Evolutionary conservation across 2,797 vertebrate species (phyloP).

Genomic region (Girardinus metallicus): DNA sequence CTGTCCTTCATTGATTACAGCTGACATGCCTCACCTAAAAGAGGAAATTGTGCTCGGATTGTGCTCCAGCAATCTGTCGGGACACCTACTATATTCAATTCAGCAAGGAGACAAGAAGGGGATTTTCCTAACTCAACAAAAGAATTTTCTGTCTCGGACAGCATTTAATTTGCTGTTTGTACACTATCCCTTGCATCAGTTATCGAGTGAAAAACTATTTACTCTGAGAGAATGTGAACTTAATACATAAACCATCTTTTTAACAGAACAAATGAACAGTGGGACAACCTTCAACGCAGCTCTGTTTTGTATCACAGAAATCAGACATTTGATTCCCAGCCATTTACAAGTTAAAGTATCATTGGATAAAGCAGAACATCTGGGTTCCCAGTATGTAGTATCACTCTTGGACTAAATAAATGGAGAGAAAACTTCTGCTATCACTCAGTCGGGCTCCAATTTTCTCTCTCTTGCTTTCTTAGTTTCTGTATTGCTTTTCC

Average conservation of each 20-base stretch:
- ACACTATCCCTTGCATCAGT: conserved; percentile 64
- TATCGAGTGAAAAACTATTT: conserved; percentile 75
- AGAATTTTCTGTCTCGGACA: conserved; percentile 73
- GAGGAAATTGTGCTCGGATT: conserved; percentile 82
- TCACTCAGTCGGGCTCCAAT: conserved; percentile 45
- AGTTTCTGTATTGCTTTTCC: conserved; percentile 35
- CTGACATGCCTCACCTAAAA: conserved; percentile 83
- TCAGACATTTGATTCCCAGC: conserved; percentile 69
- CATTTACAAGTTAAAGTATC: conserved; percentile 70
- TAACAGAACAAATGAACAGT: conserved; percentile 58
- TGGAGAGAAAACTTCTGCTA: conserved; percentile 48
- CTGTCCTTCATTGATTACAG: conserved; percentile 82
- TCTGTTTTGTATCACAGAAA: conserved; percentile 73
- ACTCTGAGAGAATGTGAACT: conserved; percentile 66
- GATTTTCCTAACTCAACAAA: conserved; percentile 83
- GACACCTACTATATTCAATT: conserved; percentile 72
- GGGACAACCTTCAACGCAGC: conserved; percentile 61
- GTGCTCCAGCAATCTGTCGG: conserved; percentile 61
- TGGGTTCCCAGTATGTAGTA: conserved; percentile 62
- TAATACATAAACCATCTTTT: conserved; percentile 60
- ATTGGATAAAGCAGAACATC: conserved; percentile 77
- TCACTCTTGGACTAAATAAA: conserved; percentile 63
- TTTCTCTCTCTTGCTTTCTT: conserved; percentile 34
- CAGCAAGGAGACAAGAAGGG: conserved; percentile 62
- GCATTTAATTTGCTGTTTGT: conserved; percentile 73